Conservation (phyloP, 2,888 invertebrate species). For the Metellina segmentata region DNA sequence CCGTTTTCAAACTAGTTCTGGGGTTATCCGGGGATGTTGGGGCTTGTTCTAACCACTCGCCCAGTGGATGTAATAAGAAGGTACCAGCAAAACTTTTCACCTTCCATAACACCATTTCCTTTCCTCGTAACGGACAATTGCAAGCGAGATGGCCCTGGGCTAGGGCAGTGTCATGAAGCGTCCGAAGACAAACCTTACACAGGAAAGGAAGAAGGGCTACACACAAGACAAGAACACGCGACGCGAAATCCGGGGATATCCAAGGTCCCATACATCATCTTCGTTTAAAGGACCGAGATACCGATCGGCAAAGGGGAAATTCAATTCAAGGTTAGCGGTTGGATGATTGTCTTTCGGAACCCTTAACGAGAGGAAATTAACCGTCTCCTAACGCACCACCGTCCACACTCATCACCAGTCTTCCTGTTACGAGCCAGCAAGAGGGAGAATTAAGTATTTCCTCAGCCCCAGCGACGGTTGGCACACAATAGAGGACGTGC, state of each 20-base stretch:
- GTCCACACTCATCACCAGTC: neutral
- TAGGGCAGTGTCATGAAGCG: no score
- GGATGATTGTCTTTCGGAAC: slow-evolving; percentile 21
- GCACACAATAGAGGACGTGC: slow-evolving; percentile 2
- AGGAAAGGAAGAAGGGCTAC: neutral
- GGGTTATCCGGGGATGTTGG: no score
- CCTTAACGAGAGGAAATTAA: slow-evolving; percentile 23
- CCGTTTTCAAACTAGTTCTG: no score
- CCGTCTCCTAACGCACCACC: slow-evolving; percentile 10
- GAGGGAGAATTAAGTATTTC: slow-evolving; percentile 11
- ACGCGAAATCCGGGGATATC: neutral
- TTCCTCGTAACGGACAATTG: no score
- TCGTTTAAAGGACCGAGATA: slow-evolving; percentile 2
- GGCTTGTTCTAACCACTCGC: no score
- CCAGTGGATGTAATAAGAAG: no score
- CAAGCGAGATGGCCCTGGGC: no score
- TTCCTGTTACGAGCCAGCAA: slow-evolving; percentile 11
- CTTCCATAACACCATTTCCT: no score
- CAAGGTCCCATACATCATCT: slow-evolving; percentile 32
- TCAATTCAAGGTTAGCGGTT: slow-evolving; percentile 33
- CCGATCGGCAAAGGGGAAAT: slow-evolving; percentile 26
- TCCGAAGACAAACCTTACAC: neutral
- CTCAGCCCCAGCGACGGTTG: neutral
- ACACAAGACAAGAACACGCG: no score
- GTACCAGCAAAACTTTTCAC: no score